Percentiles rank a stretch among this genome's conserved stretches.
phyloP scores from a whole-genome alignment of 2,888 invertebrate genomes.

The Pachymerium ferrugineum region DNA sequence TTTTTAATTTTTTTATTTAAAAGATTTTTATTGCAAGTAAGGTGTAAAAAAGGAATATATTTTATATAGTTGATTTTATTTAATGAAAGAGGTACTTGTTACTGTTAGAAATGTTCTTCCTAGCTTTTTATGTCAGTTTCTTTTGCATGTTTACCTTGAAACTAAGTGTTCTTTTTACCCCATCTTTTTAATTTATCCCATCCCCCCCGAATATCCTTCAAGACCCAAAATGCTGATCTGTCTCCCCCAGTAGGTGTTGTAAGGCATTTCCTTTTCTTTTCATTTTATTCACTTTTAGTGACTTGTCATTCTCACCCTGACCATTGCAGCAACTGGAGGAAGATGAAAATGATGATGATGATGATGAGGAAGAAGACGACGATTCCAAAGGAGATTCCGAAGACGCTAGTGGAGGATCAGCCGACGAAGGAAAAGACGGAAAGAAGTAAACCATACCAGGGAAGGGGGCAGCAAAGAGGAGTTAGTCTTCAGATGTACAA shows the following conservation, averaged over 20 bases:
- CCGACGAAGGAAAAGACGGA: not conserved
- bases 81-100: too few relatives aligned
- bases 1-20: too few relatives aligned
- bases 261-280: slow-evolving; percentile 21
- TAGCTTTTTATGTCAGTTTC: too few relatives aligned
- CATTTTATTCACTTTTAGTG: slow-evolving; percentile 21
- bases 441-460: not conserved
- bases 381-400: slow-evolving; percentile 18
- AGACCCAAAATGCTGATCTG: not conserved
- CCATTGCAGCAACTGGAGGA: slow-evolving; percentile 21
- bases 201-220: too few relatives aligned
- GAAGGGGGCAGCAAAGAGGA: not conserved
- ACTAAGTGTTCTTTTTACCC: too few relatives aligned
- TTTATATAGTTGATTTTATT: too few relatives aligned
- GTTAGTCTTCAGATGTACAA: not conserved
- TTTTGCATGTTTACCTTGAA: too few relatives aligned
- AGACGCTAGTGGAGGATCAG: not conserved
- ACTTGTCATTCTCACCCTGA: slow-evolving; percentile 21
- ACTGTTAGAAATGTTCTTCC: too few relatives aligned
- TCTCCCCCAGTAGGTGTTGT: slow-evolving; percentile 21
- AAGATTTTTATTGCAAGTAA: too few relatives aligned
- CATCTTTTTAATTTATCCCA: too few relatives aligned
- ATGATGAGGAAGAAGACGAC: slow-evolving; percentile 21
- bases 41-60: not conserved
- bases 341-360: slow-evolving; percentile 18